phyloP scores from a whole-genome alignment of 1,140 invertebrate species.

The Lepidostoma basale region DNA sequence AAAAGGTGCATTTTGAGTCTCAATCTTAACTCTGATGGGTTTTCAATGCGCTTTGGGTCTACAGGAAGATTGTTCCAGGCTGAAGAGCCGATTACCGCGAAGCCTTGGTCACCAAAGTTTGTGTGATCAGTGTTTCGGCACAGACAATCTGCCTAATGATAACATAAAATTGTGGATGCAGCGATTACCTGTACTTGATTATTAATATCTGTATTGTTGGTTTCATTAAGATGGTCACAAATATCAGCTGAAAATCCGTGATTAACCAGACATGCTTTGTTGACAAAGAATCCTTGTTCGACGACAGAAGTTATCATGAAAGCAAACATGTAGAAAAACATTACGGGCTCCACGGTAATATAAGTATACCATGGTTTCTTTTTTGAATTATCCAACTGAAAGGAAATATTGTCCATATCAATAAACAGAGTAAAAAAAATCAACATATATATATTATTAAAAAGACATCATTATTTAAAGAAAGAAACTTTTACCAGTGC shows the following conservation, averaged over 20 bases:
- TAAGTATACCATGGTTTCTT: conserved; percentile 52
- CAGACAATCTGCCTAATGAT: too few relatives aligned
- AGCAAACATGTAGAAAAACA: conserved; percentile 82
- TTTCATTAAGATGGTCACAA: conserved; percentile 65
- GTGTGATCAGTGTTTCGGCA: too few relatives aligned
- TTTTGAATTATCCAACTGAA: background rate
- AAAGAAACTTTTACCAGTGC: background rate
- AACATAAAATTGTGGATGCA: too few relatives aligned
- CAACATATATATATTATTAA: too few relatives aligned
- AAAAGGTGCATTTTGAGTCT: too few relatives aligned
- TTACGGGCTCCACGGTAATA: conserved; percentile 74
- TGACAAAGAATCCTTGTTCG: conserved; percentile 76
- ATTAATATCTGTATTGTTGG: conserved; percentile 62
- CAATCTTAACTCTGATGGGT: too few relatives aligned
- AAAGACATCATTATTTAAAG: background rate
- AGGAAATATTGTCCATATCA: background rate
- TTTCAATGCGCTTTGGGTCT: too few relatives aligned
- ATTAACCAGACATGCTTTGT: conserved; percentile 75
- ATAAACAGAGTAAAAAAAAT: too few relatives aligned
- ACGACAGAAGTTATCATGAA: conserved; percentile 78
- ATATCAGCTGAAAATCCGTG: conserved; percentile 68
- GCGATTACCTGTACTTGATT: conserved; percentile 70
- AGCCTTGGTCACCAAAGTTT: too few relatives aligned
- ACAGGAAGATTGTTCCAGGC: too few relatives aligned
- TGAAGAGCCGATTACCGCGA: too few relatives aligned